Base-by-base conservation (phyloP, 2,888 invertebrate species). In the Perithous albicinctus region DNA sequence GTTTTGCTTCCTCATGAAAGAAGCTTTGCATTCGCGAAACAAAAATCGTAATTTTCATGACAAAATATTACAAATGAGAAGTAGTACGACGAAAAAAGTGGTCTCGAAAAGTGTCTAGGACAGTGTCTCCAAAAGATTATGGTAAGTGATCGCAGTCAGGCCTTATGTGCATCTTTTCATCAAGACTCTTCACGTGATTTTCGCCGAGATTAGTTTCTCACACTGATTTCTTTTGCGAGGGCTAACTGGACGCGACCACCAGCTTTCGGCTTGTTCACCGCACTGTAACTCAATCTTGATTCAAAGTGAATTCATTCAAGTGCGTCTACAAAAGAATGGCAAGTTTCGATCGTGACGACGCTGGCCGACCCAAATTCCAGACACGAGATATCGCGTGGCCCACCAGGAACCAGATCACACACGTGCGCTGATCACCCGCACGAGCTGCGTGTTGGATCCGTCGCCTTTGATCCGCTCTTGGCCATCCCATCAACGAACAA, bases 361-460 rank as follows among this genome's bases (percentile, higher is more conserved):
- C n/a, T n/a, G 72, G 72, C 67, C 80, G 80, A 77, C 80, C 80
- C 66, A 72, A 77, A 80, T 80, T 80, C 76, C 80, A 72, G 38
- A 20, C 2, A 8, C 18, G 18, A 1, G 43, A 70, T 76, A 80
- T 80, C 56, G 51, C 51, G 77, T 77, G 48, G 77, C 77, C 35
- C 72, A 59, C 54, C 67, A 23, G 26, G 61, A 77, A 81, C 51
- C 77, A 77, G 80, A 73, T 67, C 77, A 38, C 72, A 80, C 70
- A 54, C 67, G 72, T 73, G 80, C 61, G 35, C 29, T 20, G 23
- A 35, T 35, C 41, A 29, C n/a, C 41, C 38, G 67, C 43, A 38
- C 66, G 23, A 43, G 46, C 26, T 26, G 70, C 56, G 69, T 56
- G 38, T 70, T 70, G 38, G 46, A 46, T 48, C 59, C 32, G 43